A percentile compares a stretch with the other conserved stretches of the same genome.
Conservation (phyloP, 2,113 vertebrate species). For the Callipepla squamata region DNA sequence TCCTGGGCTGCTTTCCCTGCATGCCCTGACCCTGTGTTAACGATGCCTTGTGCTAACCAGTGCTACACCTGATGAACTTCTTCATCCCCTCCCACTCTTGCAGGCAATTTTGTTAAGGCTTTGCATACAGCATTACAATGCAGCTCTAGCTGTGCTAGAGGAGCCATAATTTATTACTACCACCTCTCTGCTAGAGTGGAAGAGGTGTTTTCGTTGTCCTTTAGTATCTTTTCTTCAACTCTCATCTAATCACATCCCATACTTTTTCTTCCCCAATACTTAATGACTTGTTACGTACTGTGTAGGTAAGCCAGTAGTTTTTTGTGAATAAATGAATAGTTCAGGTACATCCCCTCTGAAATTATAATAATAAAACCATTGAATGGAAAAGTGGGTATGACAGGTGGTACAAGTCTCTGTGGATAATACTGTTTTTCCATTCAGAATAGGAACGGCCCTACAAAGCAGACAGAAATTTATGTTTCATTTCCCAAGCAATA, state of each 20-base stretch:
- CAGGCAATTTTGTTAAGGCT: constrained; percentile 10
- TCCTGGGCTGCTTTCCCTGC: constrained; percentile 22
- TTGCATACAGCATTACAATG: constrained; percentile 10
- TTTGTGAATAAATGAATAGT: constrained; percentile 29
- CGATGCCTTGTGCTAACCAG: constrained; percentile 3
- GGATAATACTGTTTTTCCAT: neutral
- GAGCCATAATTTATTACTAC: constrained; percentile 5
- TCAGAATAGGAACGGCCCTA: neutral
- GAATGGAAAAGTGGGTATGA: neutral
- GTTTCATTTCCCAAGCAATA: neutral
- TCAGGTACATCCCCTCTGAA: neutral
- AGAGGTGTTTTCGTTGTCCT: neutral
- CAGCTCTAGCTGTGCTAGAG: neutral
- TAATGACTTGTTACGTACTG: constrained; percentile 6
- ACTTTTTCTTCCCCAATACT: neutral
- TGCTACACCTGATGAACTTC: constrained; percentile 27
- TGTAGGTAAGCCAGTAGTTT: constrained; percentile 13
- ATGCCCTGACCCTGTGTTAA: neutral
- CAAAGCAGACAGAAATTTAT: neutral
- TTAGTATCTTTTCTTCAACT: neutral
- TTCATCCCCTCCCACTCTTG: constrained; percentile 28
- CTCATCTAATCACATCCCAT: constrained; percentile 33
- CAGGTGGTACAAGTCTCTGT: neutral
- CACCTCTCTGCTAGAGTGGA: neutral
- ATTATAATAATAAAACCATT: constrained; percentile 14